A percentile compares a stretch with the other conserved stretches of the same genome.
Evolutionary conservation across 1,140 invertebrate species (phyloP).

Genomic region (Acromyrmex charruanus): DNA sequence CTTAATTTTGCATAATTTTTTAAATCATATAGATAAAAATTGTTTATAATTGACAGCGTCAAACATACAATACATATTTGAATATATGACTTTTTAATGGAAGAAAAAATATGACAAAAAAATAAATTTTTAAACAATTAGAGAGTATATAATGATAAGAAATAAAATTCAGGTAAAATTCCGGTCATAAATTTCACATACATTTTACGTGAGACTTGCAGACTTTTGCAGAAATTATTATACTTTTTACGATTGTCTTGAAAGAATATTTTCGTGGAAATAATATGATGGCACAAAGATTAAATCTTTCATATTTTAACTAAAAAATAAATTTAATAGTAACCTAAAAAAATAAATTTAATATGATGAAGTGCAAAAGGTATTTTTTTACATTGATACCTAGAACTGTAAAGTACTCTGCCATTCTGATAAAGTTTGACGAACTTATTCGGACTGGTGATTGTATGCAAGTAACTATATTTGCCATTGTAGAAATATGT

Average conservation of each 20-base stretch:
- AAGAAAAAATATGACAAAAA: background rate
- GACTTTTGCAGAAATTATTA: background rate
- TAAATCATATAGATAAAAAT: background rate
- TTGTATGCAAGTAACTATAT: constrained; percentile 94
- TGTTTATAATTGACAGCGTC: background rate
- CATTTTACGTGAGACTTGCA: too few species aligned
- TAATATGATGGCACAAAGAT: background rate
- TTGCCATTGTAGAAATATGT: constrained; percentile 96
- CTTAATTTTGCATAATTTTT: background rate
- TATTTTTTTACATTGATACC: constrained; percentile 84
- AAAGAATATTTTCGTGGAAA: background rate
- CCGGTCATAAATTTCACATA: background rate
- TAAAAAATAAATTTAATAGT: too few species aligned
- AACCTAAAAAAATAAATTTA: too few species aligned
- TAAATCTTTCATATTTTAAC: too few species aligned
- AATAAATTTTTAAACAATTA: background rate
- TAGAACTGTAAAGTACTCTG: constrained; percentile 94
- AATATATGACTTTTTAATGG: background rate
- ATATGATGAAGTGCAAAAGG: too few species aligned
- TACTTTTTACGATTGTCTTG: background rate
- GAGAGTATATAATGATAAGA: background rate
- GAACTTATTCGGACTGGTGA: constrained; percentile 96
- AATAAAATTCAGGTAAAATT: background rate
- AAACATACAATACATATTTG: background rate
- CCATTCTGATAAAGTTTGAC: constrained; percentile 94